Base-by-base conservation (phyloP, 2,113 vertebrate species). In the Perca flavescens region DNA sequence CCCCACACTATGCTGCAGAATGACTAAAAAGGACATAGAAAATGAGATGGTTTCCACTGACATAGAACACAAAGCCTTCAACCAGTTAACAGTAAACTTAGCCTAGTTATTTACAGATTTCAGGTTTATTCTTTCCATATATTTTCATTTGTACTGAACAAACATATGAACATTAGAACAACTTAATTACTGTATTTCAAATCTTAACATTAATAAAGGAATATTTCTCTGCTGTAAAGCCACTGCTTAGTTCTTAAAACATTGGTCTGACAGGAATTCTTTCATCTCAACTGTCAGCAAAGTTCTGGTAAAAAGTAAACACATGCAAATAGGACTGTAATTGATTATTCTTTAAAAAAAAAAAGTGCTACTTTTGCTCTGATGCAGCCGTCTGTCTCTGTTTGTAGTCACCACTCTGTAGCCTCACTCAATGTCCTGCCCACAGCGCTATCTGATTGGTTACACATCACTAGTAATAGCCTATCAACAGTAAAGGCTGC, bases 1-100 rank as follows among this genome's bases (percentile, higher is more conserved):
- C 36, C 9, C 3, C 9, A 28, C 64, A 62, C 64, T 63, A 21
- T 46, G 15, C 40, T 76, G 58, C 16, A 61, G 63, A 73, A 79
- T 31, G 15, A 69, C 31, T 56, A 9, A 11, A 67, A 28, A 61
- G 34, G 14, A 68, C 52, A 67, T 31, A 64, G 5, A 47, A 25
- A 16, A 10, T 31, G 3, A 0, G 53, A 31, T 2, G 1, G 40
- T 63, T 77, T 62, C 28, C 53, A 65, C n/a, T 34, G 19, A 82
- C 21, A n/a, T 47, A 19, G 40, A 43, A 43, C 10, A 43, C 40
- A 43, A 11, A 73, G 34, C 19, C 8, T 68, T 77, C 40, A 72
- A 6, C 17, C 22, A 16, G 50, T 50, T 12, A 72, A 47, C 6
- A 46, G 10, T 63, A 49, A 61, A 54, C 22, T 9, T 56, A 70